Base-by-base conservation (phyloP, 1,140 invertebrate species). In the Reticulitermes speratus region DNA sequence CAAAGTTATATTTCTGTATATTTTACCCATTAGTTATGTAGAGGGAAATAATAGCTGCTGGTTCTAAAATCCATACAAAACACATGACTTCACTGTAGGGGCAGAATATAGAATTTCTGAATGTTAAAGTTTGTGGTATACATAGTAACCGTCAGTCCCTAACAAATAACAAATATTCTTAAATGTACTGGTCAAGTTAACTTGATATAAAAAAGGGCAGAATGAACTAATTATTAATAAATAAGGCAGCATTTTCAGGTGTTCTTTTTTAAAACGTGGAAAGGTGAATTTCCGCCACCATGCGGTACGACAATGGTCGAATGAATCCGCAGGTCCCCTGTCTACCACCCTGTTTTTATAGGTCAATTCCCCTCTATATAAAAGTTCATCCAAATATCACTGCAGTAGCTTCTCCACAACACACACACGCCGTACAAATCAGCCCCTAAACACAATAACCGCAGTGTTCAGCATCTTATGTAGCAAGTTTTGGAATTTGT, bases 381-480 rank as follows among this genome's bases (percentile, higher is more conserved):
- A 75, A 75, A 75, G 65, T 75, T 75, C 65, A 75, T 8, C 65
- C 25, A 75, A 75, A 75, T 75, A 75, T 75, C 65, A 75, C 65
- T 75, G 65, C 65, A 75, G 25, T 6, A 30, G n/a, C 3, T 75
- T 75, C n/a, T 75, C n/a, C 16, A 65, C 21, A 23, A 65, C 21
- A 23, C 55, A 75, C 25, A 75, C 25, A 55, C 52, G 52, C 14
- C 52, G 0, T 30, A 75, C 65, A 75, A 75, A 75, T 25, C 59
- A 65, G 21, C 25, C 21, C 19, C 59, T 8, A n/a, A 23, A 1
- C 65, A 30, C 65, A 75, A 75, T 23, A n/a, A 75, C 19, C 52
- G 14, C 19, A 19, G 16, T 30, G 7, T 30, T 19, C 14, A 32
- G 81, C 0, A 32, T 38, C 30, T 23, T n/a, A 14, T 38, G 23